A percentile compares a stretch with the other conserved stretches of the same genome.
Evolutionary conservation across 2,797 vertebrate genomes (phyloP).

Genomic region (Tympanoctomys barrerae): DNA sequence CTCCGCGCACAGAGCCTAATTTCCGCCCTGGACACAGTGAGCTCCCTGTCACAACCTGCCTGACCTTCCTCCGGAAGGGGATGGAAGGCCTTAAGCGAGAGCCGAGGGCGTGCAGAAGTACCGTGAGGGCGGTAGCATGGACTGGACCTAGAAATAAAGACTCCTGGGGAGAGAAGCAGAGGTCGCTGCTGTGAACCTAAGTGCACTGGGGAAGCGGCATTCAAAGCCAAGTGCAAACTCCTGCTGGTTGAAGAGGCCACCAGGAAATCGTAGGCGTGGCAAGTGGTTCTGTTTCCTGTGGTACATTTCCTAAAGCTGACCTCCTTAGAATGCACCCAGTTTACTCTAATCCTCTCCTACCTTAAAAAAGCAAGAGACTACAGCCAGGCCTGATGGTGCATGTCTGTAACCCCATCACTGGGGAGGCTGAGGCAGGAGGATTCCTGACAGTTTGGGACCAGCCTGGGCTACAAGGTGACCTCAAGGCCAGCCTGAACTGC

Average conservation of each 20-base stretch:
- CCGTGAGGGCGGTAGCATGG: too few relatives aligned
- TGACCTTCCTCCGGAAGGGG: background rate
- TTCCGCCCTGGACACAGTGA: too few relatives aligned
- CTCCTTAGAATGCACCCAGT: background rate
- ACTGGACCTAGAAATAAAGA: background rate
- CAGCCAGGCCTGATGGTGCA: too few relatives aligned
- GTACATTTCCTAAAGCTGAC: background rate
- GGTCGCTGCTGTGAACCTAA: background rate
- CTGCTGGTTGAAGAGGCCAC: background rate
- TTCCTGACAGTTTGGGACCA: too few relatives aligned
- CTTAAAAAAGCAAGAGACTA: background rate
- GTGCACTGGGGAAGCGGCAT: background rate
- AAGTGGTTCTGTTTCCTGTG: background rate
- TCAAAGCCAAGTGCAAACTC: background rate
- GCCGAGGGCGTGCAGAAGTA: background rate
- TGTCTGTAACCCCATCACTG: too few relatives aligned
- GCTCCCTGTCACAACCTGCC: too few relatives aligned
- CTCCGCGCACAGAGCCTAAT: too few relatives aligned
- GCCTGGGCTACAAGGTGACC: too few relatives aligned
- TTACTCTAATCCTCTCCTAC: background rate
- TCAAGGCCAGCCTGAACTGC: too few relatives aligned
- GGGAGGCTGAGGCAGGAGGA: too few relatives aligned
- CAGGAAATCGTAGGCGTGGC: rapidly evolving
- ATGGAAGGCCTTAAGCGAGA: background rate
- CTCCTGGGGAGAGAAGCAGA: background rate